These are phyloP conservation scores for Augochlorella aurata DNA, from an alignment of 2,888 invertebrate species.

Conservation along the genomic window DNA sequence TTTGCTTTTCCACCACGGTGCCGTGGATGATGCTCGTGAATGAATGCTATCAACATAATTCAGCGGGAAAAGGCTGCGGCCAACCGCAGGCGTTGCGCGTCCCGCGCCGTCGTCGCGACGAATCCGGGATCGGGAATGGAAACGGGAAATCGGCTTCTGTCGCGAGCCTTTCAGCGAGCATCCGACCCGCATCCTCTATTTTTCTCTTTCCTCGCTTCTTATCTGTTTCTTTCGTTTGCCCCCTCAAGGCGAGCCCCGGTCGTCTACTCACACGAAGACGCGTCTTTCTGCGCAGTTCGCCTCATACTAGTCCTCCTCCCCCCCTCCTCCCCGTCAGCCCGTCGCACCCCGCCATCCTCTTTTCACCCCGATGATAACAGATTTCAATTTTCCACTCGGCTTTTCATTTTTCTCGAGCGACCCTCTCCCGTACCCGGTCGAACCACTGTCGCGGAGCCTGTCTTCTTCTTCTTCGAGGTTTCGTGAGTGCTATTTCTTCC, in stretches of 20 bases:
- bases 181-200: conserved; percentile 41
- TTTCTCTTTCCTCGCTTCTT: conserved; percentile 21
- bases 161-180: conserved; percentile 31
- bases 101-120: conserved; percentile 55
- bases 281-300: conserved; percentile 48
- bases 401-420: background rate
- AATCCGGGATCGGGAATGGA: conserved; percentile 53
- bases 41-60: conserved; percentile 65
- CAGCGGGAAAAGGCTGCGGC: conserved; percentile 38
- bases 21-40: conserved; percentile 53
- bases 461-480: background rate
- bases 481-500: background rate
- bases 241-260: conserved; percentile 53
- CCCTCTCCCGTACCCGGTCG: background rate
- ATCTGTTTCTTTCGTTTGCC: conserved; percentile 24
- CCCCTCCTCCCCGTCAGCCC: background rate
- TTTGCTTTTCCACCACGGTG: conserved; percentile 45
- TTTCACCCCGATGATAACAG: background rate
- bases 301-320: background rate
- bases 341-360: background rate
- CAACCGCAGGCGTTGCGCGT: background rate
- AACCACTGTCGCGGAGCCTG: background rate
- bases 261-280: conserved; percentile 50
- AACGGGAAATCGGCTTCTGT: conserved; percentile 54
- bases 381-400: conserved; percentile 12